Conservation (phyloP, 2,113 vertebrate species). For the Rostratula benghalensis region DNA sequence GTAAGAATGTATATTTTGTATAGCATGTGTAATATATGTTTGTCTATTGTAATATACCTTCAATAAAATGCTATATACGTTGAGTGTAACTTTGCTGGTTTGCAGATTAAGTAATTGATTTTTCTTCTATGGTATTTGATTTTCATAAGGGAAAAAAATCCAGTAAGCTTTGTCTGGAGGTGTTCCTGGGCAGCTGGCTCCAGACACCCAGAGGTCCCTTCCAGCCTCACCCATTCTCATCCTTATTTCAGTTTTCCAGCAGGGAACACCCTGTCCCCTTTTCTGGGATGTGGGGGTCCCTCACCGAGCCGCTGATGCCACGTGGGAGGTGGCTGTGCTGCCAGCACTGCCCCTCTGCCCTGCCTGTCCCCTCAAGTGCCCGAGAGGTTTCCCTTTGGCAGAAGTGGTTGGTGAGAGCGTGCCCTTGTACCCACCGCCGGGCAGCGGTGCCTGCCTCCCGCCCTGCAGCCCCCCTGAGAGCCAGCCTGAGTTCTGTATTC, state of each 20-base stretch:
- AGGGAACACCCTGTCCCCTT: background rate
- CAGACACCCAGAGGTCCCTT: background rate
- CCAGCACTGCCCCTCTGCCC: background rate
- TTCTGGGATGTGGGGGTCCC: background rate
- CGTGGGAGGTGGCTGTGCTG: background rate
- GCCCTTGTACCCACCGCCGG: accelerated
- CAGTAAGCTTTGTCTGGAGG: background rate
- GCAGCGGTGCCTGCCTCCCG: background rate
- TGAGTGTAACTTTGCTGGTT: background rate
- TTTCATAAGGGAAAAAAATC: background rate
- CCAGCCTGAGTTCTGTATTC: background rate
- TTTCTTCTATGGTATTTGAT: background rate
- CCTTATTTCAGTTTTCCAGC: background rate
- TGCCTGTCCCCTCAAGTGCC: background rate
- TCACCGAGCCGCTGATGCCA: accelerated
- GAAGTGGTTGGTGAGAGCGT: background rate
- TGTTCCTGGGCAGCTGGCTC: background rate
- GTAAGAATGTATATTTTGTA: constrained; percentile 81
- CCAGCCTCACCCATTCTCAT: background rate
- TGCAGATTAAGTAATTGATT: background rate
- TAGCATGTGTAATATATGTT: constrained; percentile 75
- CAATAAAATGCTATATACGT: constrained; percentile 72
- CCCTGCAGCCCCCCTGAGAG: background rate
- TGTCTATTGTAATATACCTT: constrained; percentile 71
- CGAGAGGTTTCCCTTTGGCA: background rate